Evolutionary conservation across 2,113 vertebrate species (phyloP).

Genomic region (Gadus chalcogrammus): DNA sequence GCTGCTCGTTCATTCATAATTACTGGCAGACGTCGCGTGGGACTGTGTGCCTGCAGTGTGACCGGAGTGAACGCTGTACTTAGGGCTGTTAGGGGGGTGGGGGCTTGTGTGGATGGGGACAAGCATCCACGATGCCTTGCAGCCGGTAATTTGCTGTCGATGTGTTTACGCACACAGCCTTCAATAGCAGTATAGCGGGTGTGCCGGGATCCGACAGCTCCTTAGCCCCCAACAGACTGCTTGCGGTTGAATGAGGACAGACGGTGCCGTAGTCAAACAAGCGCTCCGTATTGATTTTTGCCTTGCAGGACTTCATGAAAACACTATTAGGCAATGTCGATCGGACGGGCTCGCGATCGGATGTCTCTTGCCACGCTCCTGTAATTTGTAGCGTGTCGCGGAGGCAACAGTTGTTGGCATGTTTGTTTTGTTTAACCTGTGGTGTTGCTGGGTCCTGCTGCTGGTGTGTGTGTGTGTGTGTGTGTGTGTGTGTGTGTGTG

Average conservation of each 20-base stretch:
- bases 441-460: neutral
- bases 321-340: slow-evolving; percentile 11
- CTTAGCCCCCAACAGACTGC: slow-evolving; percentile 1
- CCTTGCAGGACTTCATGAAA: slow-evolving; percentile 12
- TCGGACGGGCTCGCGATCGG: neutral
- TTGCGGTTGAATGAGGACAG: slow-evolving; percentile 35
- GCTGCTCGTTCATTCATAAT: too few species aligned
- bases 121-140: neutral
- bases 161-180: neutral
- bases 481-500: too few species aligned
- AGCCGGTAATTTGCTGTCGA: slow-evolving; percentile 22
- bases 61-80: too few species aligned
- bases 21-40: too few species aligned
- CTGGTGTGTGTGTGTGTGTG: neutral
- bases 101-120: too few species aligned
- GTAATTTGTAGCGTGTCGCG: neutral
- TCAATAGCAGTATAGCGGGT: neutral
- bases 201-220: neutral
- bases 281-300: slow-evolving; percentile 29
- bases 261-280: slow-evolving; percentile 27
- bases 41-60: too few species aligned
- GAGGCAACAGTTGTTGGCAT: too few species aligned
- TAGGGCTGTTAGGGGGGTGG: too few species aligned
- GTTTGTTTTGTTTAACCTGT: too few species aligned
- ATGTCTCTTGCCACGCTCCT: neutral